phyloP scores from a whole-genome alignment of 2,113 vertebrate genomes.

The Dipodomys merriami region DNA sequence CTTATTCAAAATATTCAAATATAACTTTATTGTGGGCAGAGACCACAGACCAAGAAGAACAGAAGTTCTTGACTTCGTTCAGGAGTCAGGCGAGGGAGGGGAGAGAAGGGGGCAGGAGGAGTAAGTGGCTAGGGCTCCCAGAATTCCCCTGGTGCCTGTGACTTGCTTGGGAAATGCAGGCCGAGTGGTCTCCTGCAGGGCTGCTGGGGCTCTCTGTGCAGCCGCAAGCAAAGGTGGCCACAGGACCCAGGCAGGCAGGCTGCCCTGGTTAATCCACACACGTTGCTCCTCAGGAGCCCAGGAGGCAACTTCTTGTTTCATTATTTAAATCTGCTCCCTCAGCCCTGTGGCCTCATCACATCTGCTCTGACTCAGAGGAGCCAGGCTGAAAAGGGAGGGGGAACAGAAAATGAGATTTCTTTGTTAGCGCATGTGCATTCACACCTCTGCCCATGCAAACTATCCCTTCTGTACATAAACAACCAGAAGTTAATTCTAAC shows the following conservation, averaged over 20 bases:
- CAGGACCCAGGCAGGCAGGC: background rate
- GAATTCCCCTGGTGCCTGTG: background rate
- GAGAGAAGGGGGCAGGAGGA: too few relatives aligned
- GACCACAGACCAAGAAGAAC: background rate
- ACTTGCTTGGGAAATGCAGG: too few relatives aligned
- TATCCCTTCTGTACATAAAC: background rate
- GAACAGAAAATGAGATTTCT: background rate
- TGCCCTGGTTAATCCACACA: background rate
- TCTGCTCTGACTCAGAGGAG: background rate
- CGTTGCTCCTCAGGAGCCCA: background rate
- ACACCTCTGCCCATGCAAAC: background rate
- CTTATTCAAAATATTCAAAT: background rate
- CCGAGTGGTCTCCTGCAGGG: background rate
- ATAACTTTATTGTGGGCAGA: background rate
- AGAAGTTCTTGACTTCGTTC: background rate
- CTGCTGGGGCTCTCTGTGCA: background rate
- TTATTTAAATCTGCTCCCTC: slow-evolving; percentile 13
- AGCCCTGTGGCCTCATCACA: background rate
- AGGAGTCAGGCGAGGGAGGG: background rate
- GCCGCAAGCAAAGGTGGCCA: background rate
- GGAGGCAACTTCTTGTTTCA: background rate
- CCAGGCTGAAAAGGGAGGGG: background rate
- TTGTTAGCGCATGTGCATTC: background rate
- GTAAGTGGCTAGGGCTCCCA: background rate
- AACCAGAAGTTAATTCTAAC: background rate